phyloP scores from a whole-genome alignment of 2,797 vertebrate genomes.

The Orientallactaga sibirica region DNA sequence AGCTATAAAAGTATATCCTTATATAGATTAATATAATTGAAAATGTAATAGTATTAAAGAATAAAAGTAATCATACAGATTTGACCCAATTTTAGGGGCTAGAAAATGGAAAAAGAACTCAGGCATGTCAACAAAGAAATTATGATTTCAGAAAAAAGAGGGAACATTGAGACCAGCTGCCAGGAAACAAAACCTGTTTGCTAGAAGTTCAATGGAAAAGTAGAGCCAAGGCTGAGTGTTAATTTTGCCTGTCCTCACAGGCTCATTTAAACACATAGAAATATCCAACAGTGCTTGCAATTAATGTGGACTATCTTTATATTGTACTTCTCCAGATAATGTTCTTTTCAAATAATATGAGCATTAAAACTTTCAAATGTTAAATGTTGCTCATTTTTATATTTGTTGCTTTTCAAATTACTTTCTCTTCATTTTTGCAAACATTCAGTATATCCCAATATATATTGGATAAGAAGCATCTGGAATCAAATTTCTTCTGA shows the following conservation, averaged over 20 bases:
- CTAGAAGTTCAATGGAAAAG: not conserved
- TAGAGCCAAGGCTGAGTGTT: not conserved
- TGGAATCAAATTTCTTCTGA: constrained; percentile 70
- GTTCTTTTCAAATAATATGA: not conserved
- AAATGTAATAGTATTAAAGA: not conserved
- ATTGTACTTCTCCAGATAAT: not conserved
- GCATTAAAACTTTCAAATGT: not conserved
- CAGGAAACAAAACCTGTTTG: constrained; percentile 7
- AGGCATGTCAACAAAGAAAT: not conserved
- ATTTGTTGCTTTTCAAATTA: constrained; percentile 22
- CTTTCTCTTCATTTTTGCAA: not conserved
- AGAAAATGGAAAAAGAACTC: constrained; percentile 11
- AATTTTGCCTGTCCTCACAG: not conserved
- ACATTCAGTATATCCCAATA: not conserved
- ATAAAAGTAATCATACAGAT: not conserved
- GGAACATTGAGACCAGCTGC: not conserved
- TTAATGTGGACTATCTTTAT: not conserved
- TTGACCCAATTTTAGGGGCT: not conserved
- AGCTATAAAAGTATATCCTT: constrained; percentile 1
- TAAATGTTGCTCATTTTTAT: not conserved
- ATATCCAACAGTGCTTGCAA: not conserved
- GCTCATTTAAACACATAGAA: not conserved
- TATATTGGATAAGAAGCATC: constrained; percentile 68
- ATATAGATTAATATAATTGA: not conserved
- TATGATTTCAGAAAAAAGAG: constrained; percentile 17